Evolutionary conservation across 2,797 vertebrate genomes (phyloP).

Genomic region (Lycodopsis pacificus): DNA sequence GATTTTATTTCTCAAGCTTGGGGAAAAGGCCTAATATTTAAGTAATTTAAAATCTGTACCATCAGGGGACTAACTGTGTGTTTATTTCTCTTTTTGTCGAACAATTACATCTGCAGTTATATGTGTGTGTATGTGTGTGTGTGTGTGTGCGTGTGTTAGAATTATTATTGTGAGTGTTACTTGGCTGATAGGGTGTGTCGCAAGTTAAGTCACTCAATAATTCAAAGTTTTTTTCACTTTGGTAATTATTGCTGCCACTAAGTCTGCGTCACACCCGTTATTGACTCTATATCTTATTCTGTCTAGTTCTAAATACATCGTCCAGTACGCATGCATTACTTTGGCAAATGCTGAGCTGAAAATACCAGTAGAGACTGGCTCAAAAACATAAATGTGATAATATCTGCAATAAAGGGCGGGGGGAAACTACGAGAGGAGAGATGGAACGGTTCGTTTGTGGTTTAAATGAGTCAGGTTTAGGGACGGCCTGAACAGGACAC

Average conservation of each 20-base stretch:
- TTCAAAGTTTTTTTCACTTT: background rate
- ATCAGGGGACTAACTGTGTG: background rate
- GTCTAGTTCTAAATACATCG: background rate
- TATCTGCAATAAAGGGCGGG: background rate
- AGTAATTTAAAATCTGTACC: background rate
- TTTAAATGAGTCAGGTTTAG: slow-evolving; percentile 54
- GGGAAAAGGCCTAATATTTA: background rate
- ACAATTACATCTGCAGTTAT: background rate
- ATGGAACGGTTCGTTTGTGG: slow-evolving; percentile 22
- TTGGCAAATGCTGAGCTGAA: background rate
- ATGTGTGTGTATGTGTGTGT: background rate
- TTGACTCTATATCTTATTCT: background rate
- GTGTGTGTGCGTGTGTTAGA: background rate
- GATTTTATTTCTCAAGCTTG: background rate
- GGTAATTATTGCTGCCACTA: background rate
- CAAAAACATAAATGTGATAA: background rate
- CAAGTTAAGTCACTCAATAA: slow-evolving; percentile 20
- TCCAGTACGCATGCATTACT: background rate
- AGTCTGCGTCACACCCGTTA: background rate
- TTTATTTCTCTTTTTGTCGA: background rate
- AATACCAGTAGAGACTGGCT: background rate
- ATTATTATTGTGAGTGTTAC: background rate
- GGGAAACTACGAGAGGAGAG: background rate
- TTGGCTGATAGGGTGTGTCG: background rate
- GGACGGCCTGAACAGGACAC: slow-evolving; percentile 24